Base-by-base conservation (phyloP, 2,888 invertebrate species). In the Nemapogon koenigi region DNA sequence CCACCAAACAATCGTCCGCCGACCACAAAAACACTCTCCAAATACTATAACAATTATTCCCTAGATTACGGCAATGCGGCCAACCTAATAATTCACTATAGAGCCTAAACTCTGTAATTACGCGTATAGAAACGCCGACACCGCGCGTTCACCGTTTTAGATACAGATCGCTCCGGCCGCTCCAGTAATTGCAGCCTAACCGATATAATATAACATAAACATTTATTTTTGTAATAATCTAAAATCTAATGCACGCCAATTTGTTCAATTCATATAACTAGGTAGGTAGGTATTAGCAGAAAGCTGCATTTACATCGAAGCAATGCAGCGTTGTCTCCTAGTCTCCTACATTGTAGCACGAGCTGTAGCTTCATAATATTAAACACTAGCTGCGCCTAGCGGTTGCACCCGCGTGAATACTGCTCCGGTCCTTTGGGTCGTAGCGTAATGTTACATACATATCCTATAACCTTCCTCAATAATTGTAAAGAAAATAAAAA, bases 51-150 rank as follows among this genome's bases (percentile, higher is more conserved):
- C 69, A 75, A 75, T 75, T 70, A 75, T 73, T 70, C 30, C 43
- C 47, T 54, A 55, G 73, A 76, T 76, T 72, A 70, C 71, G 59
- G 60, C 59, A 56, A 57, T 61, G 59, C 58, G 59, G 65, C 27
- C 17, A 16, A 37, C 35, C 67, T 75, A 75, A 76, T 78, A 75
- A 75, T 76, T 78, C 75, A 75, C 72, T 73, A 62, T 58, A 62
- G 57, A 54, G 59, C 55, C 66, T 72, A 73, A 76, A 73, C 68
- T 75, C 67, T 69, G 69, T 78, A 73, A 76, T 78, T 78, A 78
- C 66, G 62, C 47, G 62, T 63, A 66, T 67, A 64, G 71, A 67
- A 69, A 64, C 60, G 68, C 59, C 70, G 68, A 35, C 41, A 31
- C 36, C 38, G 72, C 70, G 38, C 27, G 33, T 39, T 68, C 64